phyloP scores from a whole-genome alignment of 2,113 vertebrate genomes.

The Cathartes aura region DNA sequence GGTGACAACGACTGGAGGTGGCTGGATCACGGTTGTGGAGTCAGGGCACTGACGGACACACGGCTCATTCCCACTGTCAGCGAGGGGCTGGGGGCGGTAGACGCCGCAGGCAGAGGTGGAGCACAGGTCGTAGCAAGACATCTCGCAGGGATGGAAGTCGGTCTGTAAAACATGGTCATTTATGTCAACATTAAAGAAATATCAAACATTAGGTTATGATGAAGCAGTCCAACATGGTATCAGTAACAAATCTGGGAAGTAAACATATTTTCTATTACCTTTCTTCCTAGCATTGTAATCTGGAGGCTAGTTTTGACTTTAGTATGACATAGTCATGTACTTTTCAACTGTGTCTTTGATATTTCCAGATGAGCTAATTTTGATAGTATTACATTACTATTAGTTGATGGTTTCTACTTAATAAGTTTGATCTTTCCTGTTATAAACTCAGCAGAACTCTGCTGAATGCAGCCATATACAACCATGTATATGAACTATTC shows the following conservation, averaged over 20 bases:
- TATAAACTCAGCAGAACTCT: neutral
- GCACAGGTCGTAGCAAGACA: neutral
- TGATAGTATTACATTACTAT: neutral
- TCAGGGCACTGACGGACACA: neutral
- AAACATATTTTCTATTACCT: accelerated
- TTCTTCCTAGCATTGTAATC: neutral
- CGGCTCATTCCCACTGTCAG: neutral
- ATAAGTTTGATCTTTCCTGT: neutral
- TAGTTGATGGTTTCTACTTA: neutral
- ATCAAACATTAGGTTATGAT: accelerated
- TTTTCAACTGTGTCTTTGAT: neutral
- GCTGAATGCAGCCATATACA: neutral
- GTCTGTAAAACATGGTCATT: neutral
- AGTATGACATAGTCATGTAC: too few relatives aligned
- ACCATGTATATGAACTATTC: accelerated
- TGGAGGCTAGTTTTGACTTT: neutral
- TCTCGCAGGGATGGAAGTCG: accelerated
- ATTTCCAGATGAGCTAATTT: neutral
- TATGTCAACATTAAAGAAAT: neutral
- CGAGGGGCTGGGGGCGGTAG: neutral
- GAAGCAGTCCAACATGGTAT: neutral
- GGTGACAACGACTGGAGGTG: accelerated
- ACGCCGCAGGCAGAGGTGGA: neutral
- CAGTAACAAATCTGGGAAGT: neutral
- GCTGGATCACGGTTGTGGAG: neutral